Evolutionary conservation across 2,888 invertebrate species (phyloP).

Genomic region (Cyrtodaria siliqua): DNA sequence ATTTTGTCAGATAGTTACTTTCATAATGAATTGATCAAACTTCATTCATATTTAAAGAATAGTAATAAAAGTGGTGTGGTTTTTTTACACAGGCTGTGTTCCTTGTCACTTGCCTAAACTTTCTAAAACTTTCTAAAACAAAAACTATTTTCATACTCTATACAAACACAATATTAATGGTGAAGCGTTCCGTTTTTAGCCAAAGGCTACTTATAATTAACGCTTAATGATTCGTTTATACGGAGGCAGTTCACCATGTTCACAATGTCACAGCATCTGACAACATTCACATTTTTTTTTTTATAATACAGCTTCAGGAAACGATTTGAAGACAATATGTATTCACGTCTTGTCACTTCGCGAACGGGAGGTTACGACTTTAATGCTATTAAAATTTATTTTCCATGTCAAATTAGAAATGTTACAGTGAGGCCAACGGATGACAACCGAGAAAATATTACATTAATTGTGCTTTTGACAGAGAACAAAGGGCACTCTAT

Average conservation of each 20-base stretch:
- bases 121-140: too few relatives aligned
- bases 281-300: constrained; percentile 19
- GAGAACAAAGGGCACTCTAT: constrained; percentile 20
- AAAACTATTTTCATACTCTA: too few relatives aligned
- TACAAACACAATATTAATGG: too few relatives aligned
- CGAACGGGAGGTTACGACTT: constrained; percentile 49
- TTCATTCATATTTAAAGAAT: too few relatives aligned
- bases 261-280: constrained; percentile 18
- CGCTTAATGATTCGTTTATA: constrained; percentile 51
- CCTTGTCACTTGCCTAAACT: too few relatives aligned
- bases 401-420: constrained; percentile 57
- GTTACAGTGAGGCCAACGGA: constrained; percentile 27
- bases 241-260: constrained; percentile 19
- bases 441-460: constrained; percentile 13
- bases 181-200: too few relatives aligned
- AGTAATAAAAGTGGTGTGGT: too few relatives aligned
- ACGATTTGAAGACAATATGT: constrained; percentile 37
- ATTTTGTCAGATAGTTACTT: too few relatives aligned
- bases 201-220: constrained; percentile 42
- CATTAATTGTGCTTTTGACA: constrained; percentile 32
- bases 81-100: too few relatives aligned
- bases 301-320: constrained; percentile 38
- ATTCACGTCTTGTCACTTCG: constrained; percentile 51
- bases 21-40: too few relatives aligned
- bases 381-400: constrained; percentile 62